Conservation (phyloP, 2,113 vertebrate species). For the Festucalex cinctus region DNA sequence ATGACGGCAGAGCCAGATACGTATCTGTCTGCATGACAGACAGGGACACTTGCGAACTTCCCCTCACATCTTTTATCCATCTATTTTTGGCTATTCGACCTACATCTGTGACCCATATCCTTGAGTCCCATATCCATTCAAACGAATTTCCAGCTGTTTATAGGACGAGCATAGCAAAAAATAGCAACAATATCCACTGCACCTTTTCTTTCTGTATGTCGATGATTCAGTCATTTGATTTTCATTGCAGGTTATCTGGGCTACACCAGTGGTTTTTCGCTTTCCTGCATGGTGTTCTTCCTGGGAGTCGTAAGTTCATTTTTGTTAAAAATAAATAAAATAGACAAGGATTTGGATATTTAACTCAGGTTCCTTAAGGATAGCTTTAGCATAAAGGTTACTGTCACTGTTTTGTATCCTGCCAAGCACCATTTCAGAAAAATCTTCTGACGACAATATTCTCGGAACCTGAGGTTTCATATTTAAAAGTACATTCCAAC, state of each 20-base stretch:
- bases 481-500: no score
- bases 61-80: neutral
- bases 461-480: no score
- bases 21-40: neutral
- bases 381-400: neutral
- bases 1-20: neutral
- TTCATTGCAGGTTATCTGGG: slow-evolving; percentile 85
- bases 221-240: neutral
- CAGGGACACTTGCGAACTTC: neutral
- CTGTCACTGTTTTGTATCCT: no score
- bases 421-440: no score
- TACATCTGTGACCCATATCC: slow-evolving; percentile 17
- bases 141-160: neutral
- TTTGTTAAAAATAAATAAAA: neutral
- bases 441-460: no score
- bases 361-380: no score
- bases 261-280: slow-evolving; percentile 95
- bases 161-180: neutral
- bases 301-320: slow-evolving; percentile 84
- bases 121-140: slow-evolving; percentile 18
- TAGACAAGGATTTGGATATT: neutral
- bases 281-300: slow-evolving; percentile 97
- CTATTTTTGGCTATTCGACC: slow-evolving; percentile 20
- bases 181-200: no score
- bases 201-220: neutral